Evolutionary conservation across 2,797 vertebrate genomes (phyloP).

Genomic region (Stomatorhinus walkeri): DNA sequence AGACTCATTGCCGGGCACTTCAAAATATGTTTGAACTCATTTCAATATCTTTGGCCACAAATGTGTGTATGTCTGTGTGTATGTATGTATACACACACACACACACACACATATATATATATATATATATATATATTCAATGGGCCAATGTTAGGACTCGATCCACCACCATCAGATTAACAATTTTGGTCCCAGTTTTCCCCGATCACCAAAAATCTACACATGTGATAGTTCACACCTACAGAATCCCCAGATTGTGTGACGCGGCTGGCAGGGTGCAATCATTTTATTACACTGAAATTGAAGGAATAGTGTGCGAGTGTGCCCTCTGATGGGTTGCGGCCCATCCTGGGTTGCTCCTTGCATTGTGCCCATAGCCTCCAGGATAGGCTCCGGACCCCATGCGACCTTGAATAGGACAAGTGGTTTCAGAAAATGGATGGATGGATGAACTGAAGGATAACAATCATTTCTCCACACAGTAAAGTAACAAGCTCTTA

Average conservation of each 20-base stretch:
- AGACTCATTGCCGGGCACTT: background rate
- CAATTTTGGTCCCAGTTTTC: background rate
- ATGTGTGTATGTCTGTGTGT: background rate
- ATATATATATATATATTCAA: background rate
- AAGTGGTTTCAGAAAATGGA: background rate
- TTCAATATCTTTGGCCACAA: background rate
- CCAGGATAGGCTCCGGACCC: background rate
- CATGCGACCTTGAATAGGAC: background rate
- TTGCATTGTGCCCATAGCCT: background rate
- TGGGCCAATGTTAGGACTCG: background rate
- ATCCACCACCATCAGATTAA: background rate
- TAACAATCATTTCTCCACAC: constrained; percentile 62
- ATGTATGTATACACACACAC: too few species aligned
- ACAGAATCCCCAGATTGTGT: background rate
- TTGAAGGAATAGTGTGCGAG: constrained; percentile 51
- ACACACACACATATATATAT: too few species aligned
- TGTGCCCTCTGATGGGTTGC: background rate
- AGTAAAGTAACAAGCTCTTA: constrained; percentile 61
- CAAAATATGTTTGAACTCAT: background rate
- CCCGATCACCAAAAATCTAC: background rate
- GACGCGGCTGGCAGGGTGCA: constrained; percentile 29
- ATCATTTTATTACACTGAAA: constrained; percentile 49
- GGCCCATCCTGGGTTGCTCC: background rate
- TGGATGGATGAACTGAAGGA: constrained; percentile 54
- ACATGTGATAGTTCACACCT: background rate